Base-by-base conservation (phyloP, 2,797 vertebrate species). In the Morelia viridis region DNA sequence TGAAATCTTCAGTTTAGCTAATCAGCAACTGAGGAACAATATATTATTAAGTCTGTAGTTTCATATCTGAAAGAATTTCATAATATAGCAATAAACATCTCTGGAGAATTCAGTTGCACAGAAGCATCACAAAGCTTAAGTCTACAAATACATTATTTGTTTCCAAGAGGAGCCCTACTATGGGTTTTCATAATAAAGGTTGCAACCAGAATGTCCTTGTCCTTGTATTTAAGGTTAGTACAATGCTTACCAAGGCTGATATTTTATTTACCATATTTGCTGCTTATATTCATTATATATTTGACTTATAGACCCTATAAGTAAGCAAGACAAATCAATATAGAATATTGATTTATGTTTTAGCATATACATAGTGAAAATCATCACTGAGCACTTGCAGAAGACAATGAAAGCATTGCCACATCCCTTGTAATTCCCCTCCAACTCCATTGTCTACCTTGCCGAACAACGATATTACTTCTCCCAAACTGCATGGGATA, bases 1-100 rank as follows among this genome's bases (percentile, higher is more conserved):
- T 22, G 80, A 19, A 68, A 89, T 68, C 53, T 58, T n/a, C 76
- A 85, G 24, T 89, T 65, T 56, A 41, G 61, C 64, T 89, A 89
- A 92, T 80, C 41, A 88, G 57, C 7, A 88, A 80, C 57, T 53
- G 41, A 50, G 58, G n/a, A 88, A 80, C 57, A 91, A 88, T 62
- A 89, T 60, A 87, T 58, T 35, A 84, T 56, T 92, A 28, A 58
- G 17, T 46, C 61, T 57, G 35, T 3, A 89, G 24, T 35, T 65
- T 12, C 31, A 53, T 41, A 19, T 91, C 28, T 71, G 35, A 35
- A 91, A 91, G 19, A 87, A 83, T 89, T 57, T 89, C 60, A 65
- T 89, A 88, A 65, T 85, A 41, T 64, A 91, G 31, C 61, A 68
- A 24, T 19, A 65, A 85, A 86, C 57, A 68, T 31, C 62, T 65